Conservation (phyloP, 1,140 invertebrate genomes). For the Zaprionus tsacasi region DNA sequence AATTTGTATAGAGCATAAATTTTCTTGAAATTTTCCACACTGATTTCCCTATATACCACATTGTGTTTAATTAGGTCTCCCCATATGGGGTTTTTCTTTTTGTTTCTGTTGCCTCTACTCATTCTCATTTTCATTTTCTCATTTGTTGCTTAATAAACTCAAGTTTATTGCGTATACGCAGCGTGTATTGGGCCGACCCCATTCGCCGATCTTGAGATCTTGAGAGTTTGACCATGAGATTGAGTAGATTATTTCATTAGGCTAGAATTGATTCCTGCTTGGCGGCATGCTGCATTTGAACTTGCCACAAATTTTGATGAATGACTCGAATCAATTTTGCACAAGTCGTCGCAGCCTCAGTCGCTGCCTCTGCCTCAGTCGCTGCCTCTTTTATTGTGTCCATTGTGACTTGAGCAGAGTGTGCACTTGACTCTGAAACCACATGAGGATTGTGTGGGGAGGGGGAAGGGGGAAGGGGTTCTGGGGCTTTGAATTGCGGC, state of each 20-base stretch:
- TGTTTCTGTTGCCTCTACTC: background rate
- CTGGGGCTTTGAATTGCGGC: constrained; percentile 66
- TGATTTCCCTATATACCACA: no score
- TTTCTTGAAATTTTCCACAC: no score
- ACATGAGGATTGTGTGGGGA: background rate
- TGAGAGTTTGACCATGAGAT: constrained; percentile 54
- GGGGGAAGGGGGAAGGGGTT: no score
- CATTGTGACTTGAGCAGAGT: constrained; percentile 46
- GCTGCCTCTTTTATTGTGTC: constrained; percentile 9
- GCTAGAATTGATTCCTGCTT: constrained; percentile 53
- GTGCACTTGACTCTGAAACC: constrained; percentile 67
- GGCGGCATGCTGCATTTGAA: constrained; percentile 49
- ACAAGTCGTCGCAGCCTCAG: constrained; percentile 24
- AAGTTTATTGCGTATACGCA: constrained; percentile 41
- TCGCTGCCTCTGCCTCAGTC: constrained; percentile 11
- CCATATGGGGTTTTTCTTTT: background rate
- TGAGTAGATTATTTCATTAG: constrained; percentile 67
- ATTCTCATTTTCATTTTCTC: no score
- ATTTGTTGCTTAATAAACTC: background rate
- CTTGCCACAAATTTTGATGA: constrained; percentile 61
- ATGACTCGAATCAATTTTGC: constrained; percentile 73
- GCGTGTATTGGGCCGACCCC: constrained; percentile 19
- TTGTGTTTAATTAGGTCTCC: no score
- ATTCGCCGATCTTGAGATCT: background rate
- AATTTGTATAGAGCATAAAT: no score